Conservation (phyloP, 2,888 invertebrate genomes). For the Scrobipalpa costella region DNA sequence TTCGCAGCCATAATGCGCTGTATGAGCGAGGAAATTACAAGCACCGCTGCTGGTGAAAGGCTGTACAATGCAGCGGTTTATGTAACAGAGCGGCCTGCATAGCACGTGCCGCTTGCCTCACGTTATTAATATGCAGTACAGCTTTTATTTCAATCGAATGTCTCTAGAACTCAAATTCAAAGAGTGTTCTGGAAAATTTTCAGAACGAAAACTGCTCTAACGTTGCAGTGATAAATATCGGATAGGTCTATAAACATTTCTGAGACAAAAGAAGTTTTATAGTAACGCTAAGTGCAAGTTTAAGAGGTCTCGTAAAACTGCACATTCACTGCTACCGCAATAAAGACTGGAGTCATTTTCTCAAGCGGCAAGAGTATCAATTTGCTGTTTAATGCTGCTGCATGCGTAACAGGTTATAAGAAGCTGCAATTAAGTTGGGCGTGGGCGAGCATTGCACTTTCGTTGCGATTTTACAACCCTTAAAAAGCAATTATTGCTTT, state of each 20-base stretch:
- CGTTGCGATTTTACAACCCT: slow-evolving; percentile 38
- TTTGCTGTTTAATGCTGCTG: slow-evolving; percentile 42
- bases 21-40: slow-evolving; percentile 60
- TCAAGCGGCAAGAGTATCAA: slow-evolving; percentile 49
- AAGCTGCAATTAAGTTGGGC: slow-evolving; percentile 49
- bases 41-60: slow-evolving; percentile 64
- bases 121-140: slow-evolving; percentile 39
- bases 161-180: slow-evolving; percentile 29
- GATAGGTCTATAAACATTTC: slow-evolving; percentile 4
- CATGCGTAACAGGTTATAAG: slow-evolving; percentile 44
- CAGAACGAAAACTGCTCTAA: too few relatives aligned
- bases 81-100: slow-evolving; percentile 52
- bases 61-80: slow-evolving; percentile 55
- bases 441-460: slow-evolving; percentile 53
- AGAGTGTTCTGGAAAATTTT: too few relatives aligned
- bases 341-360: slow-evolving; percentile 17
- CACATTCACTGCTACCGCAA: not conserved
- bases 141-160: slow-evolving; percentile 40
- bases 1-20: slow-evolving; percentile 21
- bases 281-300: not conserved
- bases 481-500: slow-evolving; percentile 36
- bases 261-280: not conserved
- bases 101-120: slow-evolving; percentile 50
- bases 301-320: slow-evolving; percentile 1
- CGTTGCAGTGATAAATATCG: too few relatives aligned